Percentiles rank a stretch among this genome's conserved stretches.
These are phyloP conservation scores for Rhizoglyphus robini DNA, from an alignment of 1,140 invertebrate genomes.

Conservation along the genomic window DNA sequence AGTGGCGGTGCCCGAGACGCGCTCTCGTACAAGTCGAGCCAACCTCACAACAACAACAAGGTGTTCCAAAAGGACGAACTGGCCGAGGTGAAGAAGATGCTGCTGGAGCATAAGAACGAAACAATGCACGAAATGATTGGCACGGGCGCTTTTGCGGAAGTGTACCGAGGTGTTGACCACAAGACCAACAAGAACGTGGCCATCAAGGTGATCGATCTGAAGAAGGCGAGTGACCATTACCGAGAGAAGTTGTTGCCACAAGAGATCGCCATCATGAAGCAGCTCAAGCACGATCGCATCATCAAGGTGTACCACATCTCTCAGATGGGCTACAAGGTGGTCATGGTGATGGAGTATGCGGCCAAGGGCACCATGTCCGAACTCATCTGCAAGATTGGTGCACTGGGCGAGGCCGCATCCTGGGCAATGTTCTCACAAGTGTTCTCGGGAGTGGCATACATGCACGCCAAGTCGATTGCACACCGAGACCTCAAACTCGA, in stretches of 20 bases:
- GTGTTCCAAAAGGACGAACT: neutral
- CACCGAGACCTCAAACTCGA: constrained; percentile 24
- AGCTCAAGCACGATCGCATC: neutral
- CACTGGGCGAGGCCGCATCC: constrained; percentile 1
- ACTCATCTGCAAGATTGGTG: neutral
- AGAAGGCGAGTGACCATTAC: neutral
- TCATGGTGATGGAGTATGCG: constrained; percentile 16
- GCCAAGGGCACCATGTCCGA: constrained; percentile 19
- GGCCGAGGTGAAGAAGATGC: neutral
- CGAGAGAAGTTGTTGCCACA: neutral
- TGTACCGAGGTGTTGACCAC: constrained; percentile 6
- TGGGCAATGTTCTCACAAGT: neutral
- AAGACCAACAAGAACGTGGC: neutral
- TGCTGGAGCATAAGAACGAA: neutral
- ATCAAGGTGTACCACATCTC: constrained; percentile 7
- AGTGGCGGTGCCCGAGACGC: too few relatives aligned
- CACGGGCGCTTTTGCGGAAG: constrained; percentile 11
- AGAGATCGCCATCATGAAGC: neutral
- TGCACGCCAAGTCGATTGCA: constrained; percentile 19
- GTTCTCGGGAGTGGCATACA: constrained; percentile 13
- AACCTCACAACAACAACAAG: neutral
- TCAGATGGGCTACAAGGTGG: neutral
- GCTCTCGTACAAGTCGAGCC: too few relatives aligned
- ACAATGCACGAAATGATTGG: neutral
- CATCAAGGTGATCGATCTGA: constrained; percentile 16